Evolutionary conservation across 2,888 invertebrate species (phyloP).

Genomic region (Orchesella flavescens): DNA sequence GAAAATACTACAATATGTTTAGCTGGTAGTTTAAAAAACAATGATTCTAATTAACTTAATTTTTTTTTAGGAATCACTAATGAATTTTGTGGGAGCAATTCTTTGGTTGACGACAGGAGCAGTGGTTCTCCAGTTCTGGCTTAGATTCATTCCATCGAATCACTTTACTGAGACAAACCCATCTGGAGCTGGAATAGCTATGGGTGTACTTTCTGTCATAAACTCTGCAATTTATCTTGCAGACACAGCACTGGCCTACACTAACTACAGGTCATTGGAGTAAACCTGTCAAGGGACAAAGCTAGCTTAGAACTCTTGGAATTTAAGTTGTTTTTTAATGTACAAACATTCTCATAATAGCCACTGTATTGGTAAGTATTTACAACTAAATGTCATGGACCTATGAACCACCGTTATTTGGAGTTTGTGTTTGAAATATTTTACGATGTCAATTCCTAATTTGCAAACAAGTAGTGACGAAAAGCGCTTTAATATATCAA

Average conservation of each 20-base stretch:
- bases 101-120: constrained; percentile 90
- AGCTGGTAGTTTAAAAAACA: not conserved
- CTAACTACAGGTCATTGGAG: constrained; percentile 77
- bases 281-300: not conserved
- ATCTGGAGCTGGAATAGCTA: constrained; percentile 85
- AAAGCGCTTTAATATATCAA: too few relatives aligned
- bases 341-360: too few relatives aligned
- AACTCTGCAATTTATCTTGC: constrained; percentile 86
- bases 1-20: not conserved
- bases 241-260: constrained; percentile 85
- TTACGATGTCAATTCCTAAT: too few relatives aligned
- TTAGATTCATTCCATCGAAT: constrained; percentile 85
- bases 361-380: too few relatives aligned
- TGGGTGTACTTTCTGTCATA: constrained; percentile 86
- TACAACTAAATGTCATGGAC: too few relatives aligned
- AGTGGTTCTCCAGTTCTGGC: constrained; percentile 91
- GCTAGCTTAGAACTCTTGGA: not conserved
- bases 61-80: constrained; percentile 84
- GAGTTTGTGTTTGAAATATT: too few relatives aligned
- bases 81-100: constrained; percentile 90
- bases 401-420: too few relatives aligned
- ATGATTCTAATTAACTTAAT: too few relatives aligned
- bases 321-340: not conserved
- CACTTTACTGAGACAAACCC: constrained; percentile 84
- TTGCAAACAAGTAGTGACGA: too few relatives aligned